These are phyloP conservation scores for Tapera naevia DNA, from an alignment of 2,797 vertebrate genomes.

Conservation along the genomic window DNA sequence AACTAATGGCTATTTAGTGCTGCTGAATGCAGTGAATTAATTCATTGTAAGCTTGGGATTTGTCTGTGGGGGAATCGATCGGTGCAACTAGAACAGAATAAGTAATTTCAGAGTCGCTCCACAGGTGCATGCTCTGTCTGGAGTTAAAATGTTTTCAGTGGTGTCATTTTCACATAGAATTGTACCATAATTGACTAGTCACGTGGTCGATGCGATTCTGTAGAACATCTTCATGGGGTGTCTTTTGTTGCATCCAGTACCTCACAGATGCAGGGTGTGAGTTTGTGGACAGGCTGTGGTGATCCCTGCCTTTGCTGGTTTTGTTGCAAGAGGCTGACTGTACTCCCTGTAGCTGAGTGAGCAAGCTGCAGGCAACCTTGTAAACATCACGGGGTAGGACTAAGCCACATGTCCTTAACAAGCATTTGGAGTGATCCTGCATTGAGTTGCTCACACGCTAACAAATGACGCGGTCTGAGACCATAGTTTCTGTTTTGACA, in stretches of 20 bases:
- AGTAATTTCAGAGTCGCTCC: not conserved
- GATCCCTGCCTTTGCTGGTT: not conserved
- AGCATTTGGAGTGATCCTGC: not conserved
- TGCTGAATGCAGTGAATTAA: not conserved
- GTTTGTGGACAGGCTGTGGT: not conserved
- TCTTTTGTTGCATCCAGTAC: not conserved
- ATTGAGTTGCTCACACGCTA: accelerated
- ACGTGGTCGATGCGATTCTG: accelerated
- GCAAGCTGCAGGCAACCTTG: not conserved
- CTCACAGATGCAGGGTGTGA: not conserved
- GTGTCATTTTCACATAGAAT: not conserved
- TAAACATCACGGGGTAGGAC: not conserved
- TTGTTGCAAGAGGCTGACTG: not conserved
- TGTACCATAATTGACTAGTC: not conserved
- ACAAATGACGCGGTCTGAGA: not conserved
- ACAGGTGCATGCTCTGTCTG: not conserved
- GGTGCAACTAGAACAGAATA: not conserved
- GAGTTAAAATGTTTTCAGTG: not conserved
- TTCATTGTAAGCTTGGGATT: not conserved
- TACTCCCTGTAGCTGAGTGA: not conserved
- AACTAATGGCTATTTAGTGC: conserved; percentile 42
- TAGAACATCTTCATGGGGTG: not conserved
- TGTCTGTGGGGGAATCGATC: not conserved
- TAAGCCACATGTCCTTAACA: not conserved
- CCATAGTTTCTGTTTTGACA: not conserved